Base-by-base conservation (phyloP, 2,113 vertebrate species). In the Tauraco erythrolophus region DNA sequence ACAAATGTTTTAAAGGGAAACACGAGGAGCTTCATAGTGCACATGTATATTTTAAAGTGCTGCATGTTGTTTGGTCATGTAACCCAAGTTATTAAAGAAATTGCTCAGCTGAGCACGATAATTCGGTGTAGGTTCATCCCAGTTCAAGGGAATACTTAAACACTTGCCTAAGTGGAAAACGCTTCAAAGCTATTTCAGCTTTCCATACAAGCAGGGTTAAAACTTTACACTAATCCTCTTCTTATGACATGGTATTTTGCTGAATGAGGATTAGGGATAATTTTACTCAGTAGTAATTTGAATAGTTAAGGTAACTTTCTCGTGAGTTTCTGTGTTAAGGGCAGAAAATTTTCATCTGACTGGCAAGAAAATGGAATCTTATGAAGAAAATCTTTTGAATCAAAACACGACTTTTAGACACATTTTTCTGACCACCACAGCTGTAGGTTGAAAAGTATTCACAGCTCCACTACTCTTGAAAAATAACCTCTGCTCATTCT, bases 161-260 rank as follows among this genome's bases (percentile, higher is more conserved):
- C 18, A 10, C 30, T 28, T 53, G 21, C 8, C 7, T 37, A 80
- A 50, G 4, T 4, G 88, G 27, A 25, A 93, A 79, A 56, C 0
- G 1, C 8, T 61, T 71, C 30, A 89, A 39, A 0, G 0, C 2
- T 46, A 46, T 43, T 66, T 62, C n/a, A 72, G 15, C 4, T 84
- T 70, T 25, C 8, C 50, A 30, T 17, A 48, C 18, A 88, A 84
- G 3, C 7, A 57, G 7, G 5, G n/a, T 64, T 80, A 64, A 85
- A 89, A 61, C 11, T 46, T 76, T 46, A 33, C 10, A 39, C 12
- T 19, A 51, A 10, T 33, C 8, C 7, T 78, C 39, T 15, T 66
- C 14, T 19, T 57, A 41, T 45, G 23, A 79, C 22, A 28, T 8
- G 7, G 22, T 27, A 7, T 43, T 93, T 79, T 62, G 15, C 33